Base-by-base conservation (phyloP, 2,888 invertebrate genomes). In the Drosophila sordidula region DNA sequence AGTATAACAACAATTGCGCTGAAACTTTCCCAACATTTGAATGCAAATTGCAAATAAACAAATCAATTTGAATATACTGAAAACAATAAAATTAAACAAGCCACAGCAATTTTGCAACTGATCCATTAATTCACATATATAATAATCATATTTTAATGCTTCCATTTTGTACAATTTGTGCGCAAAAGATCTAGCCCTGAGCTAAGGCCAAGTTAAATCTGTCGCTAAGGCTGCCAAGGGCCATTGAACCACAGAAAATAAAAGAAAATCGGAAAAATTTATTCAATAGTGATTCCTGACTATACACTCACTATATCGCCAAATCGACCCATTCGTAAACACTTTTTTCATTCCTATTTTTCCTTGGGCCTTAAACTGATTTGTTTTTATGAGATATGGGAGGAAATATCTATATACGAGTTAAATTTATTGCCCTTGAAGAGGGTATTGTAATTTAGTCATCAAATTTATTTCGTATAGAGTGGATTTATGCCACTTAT, bases 11-110 rank as follows among this genome's bases (percentile, higher is more conserved):
- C 36, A 38, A 50, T 59, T 65, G 62, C 49, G 36, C 26, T 25
- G 32, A 38, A 59, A 69, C 14, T 59, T 81, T 84, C 79, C 71
- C 76, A 81, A 59, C 59, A 70, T 71, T 67, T 65, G 58, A 76
- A 84, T 82, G 81, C 69, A 74, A 82, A 84, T 75, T 64, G 36
- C 18, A 8, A 47, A 25, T 54, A 44, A 56, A 58, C 45, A 67
- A 71, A 61, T 68, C 57, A 58, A 65, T 67, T 75, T 57, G 36
- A 71, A 61, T 67, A 58, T 64, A 34, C 34, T 34, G 12, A 34
- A 34, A 12, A 34, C 11, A 34, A 34, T 34, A 4, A 34, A 12
- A 34, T 12, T 11, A 34, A 34, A 4, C 11, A 11, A 32, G 32
- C 32, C 0, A 11, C 38, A 38, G 8, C 6, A 38, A 8, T 39